Evolutionary conservation across 2,113 vertebrate genomes (phyloP).

Genomic region (Acrocephalus arundinaceus): DNA sequence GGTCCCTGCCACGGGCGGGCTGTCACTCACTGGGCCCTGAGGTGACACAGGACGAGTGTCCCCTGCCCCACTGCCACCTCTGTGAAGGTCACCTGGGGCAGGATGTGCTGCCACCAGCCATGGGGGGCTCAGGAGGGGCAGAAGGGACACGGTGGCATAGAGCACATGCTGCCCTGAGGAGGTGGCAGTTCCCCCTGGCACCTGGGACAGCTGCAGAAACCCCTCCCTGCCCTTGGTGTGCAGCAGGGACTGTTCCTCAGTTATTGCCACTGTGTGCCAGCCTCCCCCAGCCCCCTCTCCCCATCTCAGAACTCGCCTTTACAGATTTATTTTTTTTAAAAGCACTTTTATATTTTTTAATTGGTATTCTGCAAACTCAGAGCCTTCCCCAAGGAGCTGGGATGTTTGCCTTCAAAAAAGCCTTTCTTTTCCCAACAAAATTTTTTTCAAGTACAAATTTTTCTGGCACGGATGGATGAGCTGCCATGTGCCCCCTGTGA

Average conservation of each 20-base stretch:
- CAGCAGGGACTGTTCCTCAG: not conserved
- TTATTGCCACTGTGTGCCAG: not conserved
- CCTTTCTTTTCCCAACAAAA: not conserved
- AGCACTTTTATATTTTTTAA: slow-evolving; percentile 50
- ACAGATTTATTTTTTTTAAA: not conserved
- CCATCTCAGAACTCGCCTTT: not conserved
- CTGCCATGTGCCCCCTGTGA: not conserved
- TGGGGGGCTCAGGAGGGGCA: not conserved
- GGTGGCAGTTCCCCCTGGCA: not conserved
- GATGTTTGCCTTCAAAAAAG: slow-evolving; percentile 55
- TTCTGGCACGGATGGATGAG: not conserved
- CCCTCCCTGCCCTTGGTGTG: not conserved
- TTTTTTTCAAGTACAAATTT: slow-evolving; percentile 6
- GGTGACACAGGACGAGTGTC: rapidly evolving
- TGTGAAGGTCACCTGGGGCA: not conserved
- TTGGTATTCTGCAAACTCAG: slow-evolving; percentile 31
- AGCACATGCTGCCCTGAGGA: rapidly evolving
- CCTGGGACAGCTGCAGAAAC: not conserved
- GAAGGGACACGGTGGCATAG: rapidly evolving
- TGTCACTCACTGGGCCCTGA: not conserved
- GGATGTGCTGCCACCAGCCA: not conserved
- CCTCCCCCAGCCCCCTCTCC: not conserved
- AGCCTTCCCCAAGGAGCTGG: slow-evolving; percentile 19
- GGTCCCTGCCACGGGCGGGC: not conserved
- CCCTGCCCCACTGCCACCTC: not conserved